A percentile compares a stretch with the other conserved stretches of the same genome.
These are phyloP conservation scores for Drosophila prosaltans DNA, from an alignment of 1,140 invertebrate genomes.

Conservation along the genomic window DNA sequence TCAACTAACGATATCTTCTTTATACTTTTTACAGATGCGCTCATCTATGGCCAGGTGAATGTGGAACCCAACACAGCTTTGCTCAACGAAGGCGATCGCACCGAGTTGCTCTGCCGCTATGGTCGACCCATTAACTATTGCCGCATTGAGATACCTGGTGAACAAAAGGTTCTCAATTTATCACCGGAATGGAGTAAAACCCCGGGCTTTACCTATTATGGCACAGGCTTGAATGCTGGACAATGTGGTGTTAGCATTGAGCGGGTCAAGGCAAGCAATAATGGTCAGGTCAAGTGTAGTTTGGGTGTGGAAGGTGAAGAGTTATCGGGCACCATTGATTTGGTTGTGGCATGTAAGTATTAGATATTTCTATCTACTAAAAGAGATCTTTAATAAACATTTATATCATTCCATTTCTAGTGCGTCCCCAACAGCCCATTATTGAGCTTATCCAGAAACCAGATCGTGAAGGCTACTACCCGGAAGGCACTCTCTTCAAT, in stretches of 20 bases:
- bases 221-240: constrained; percentile 85
- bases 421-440: constrained; percentile 85
- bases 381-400: not conserved
- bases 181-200: constrained; percentile 73
- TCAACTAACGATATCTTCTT: constrained; percentile 18
- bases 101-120: constrained; percentile 84
- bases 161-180: constrained; percentile 77
- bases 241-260: constrained; percentile 88
- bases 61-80: constrained; percentile 77
- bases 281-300: constrained; percentile 88
- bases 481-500: constrained; percentile 85
- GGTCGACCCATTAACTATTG: constrained; percentile 82
- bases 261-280: constrained; percentile 86
- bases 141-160: constrained; percentile 84
- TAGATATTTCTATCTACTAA: not conserved
- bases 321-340: constrained; percentile 85
- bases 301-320: constrained; percentile 84
- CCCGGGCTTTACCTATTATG: constrained; percentile 84
- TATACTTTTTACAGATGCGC: constrained; percentile 61
- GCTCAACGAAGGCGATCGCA: constrained; percentile 82
- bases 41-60: constrained; percentile 72
- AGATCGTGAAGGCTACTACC: constrained; percentile 83
- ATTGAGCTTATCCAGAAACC: constrained; percentile 84
- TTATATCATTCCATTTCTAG: constrained; percentile 79
- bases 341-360: constrained; percentile 89